Conservation (phyloP, 1,140 invertebrate genomes). For the Bombus breviceps region DNA sequence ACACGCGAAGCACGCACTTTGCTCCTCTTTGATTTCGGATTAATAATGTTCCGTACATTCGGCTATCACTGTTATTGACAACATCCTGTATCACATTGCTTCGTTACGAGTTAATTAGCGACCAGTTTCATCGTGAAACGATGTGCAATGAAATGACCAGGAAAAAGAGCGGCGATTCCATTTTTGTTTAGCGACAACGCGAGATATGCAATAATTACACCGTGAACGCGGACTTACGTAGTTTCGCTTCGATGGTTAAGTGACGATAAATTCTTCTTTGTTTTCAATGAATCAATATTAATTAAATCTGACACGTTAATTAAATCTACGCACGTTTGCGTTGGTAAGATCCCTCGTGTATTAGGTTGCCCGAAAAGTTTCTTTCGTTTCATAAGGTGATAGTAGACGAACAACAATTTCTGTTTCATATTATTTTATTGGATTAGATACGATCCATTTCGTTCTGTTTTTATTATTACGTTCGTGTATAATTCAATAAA, state of each 20-base stretch:
- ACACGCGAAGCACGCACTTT: neutral
- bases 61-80: neutral
- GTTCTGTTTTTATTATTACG: too few species aligned
- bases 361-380: too few species aligned
- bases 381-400: too few species aligned
- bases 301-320: neutral
- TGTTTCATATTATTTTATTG: too few species aligned
- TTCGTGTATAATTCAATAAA: too few species aligned
- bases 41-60: neutral
- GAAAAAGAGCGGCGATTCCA: neutral
- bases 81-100: neutral
- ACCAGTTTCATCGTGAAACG: neutral
- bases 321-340: neutral
- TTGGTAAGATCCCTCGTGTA: neutral
- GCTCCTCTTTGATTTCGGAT: neutral
- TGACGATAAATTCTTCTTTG: neutral
- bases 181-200: neutral
- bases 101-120: conserved; percentile 8
- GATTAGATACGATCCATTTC: too few species aligned
- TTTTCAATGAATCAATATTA: neutral
- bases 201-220: too few species aligned
- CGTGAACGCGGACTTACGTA: neutral
- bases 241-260: neutral
- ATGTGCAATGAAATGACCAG: neutral
- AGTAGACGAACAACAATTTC: too few species aligned